Evolutionary conservation across 2,113 vertebrate species (phyloP).

Genomic region (Aspiorhynchus laticeps): DNA sequence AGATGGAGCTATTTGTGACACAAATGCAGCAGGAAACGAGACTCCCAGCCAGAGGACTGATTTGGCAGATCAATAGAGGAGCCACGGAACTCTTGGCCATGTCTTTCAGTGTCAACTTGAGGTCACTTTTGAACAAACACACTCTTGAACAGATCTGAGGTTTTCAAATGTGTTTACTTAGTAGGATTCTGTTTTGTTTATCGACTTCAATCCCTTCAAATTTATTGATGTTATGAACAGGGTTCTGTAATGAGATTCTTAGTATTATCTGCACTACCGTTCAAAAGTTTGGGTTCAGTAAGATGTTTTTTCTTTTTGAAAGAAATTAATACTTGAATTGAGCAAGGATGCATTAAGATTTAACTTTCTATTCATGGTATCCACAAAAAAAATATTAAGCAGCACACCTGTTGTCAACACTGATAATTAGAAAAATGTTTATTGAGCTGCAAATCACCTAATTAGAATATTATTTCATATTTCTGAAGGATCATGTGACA

Average conservation of each 20-base stretch:
- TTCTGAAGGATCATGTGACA: background rate
- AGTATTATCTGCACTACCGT: background rate
- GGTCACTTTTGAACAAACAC: conserved; percentile 29
- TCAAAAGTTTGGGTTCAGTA: background rate
- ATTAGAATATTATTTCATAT: background rate
- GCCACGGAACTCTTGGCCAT: conserved; percentile 31
- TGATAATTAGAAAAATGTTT: background rate
- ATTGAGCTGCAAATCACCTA: background rate
- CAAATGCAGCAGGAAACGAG: conserved; percentile 41
- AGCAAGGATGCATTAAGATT: background rate
- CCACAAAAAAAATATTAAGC: background rate
- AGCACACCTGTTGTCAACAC: background rate
- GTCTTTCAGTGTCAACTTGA: conserved; percentile 6
- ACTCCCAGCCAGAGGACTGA: conserved; percentile 21
- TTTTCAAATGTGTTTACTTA: conserved; percentile 33
- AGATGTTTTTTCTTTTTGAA: background rate
- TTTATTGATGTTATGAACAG: background rate
- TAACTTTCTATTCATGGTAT: background rate
- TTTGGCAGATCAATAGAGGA: conserved; percentile 48
- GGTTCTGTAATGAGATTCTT: background rate
- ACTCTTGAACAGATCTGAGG: conserved; percentile 12
- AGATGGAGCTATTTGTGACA: conserved; percentile 38
- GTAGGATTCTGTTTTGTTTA: conserved; percentile 13
- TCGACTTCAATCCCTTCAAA: conserved; percentile 7
- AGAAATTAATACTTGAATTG: background rate